These are phyloP conservation scores for Callipepla squamata DNA, from an alignment of 2,113 vertebrate species.

Conservation along the genomic window DNA sequence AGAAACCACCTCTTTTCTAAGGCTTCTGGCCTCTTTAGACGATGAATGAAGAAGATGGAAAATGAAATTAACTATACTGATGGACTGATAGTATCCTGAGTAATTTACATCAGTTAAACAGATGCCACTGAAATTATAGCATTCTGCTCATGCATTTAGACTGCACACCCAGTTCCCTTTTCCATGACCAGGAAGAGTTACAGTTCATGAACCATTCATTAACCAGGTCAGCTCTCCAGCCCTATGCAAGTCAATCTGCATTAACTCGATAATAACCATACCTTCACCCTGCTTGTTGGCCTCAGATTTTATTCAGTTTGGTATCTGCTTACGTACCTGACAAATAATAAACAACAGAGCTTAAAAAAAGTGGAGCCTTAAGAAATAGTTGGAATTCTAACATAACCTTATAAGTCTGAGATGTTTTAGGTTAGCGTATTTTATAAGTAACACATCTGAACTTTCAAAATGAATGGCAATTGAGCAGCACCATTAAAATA, in stretches of 20 bases:
- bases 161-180: background rate
- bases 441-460: background rate
- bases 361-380: background rate
- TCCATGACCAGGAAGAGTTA: background rate
- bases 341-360: background rate
- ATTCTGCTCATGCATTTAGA: background rate
- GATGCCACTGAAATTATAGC: background rate
- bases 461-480: background rate
- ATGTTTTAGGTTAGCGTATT: background rate
- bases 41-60: background rate
- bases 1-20: background rate
- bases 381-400: background rate
- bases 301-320: background rate
- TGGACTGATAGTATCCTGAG: background rate
- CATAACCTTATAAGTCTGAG: background rate
- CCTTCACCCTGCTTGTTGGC: background rate
- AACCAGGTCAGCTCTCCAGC: background rate
- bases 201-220: constrained; percentile 23
- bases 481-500: background rate
- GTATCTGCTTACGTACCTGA: background rate
- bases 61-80: background rate
- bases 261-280: constrained; percentile 14
- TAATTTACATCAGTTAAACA: background rate
- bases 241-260: background rate
- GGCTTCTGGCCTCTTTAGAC: background rate